Percentiles rank a stretch among this genome's conserved stretches.
Conservation (phyloP, 1,140 invertebrate genomes). For the Procambarus virginalis region DNA sequence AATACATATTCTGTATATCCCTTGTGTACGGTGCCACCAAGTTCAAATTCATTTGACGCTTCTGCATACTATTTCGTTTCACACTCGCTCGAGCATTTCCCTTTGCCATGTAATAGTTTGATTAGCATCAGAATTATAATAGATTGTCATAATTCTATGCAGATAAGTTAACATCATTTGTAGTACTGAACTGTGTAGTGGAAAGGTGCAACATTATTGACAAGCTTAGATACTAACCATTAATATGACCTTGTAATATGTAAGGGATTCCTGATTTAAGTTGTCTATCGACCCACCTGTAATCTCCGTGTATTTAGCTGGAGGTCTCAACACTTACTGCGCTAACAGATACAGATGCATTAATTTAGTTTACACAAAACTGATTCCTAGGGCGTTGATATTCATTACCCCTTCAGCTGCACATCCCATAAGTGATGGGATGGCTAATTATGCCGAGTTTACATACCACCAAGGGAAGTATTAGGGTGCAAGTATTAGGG, state of each 20-base stretch:
- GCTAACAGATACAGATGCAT: not conserved
- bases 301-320: not conserved
- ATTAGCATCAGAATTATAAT: not conserved
- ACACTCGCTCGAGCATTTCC: constrained; percentile 36
- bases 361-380: not conserved
- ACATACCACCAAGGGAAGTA: too few relatives aligned
- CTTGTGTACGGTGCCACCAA: constrained; percentile 54
- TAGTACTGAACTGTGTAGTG: constrained; percentile 1
- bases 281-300: constrained; percentile 30
- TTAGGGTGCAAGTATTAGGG: too few relatives aligned
- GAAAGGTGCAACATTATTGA: not conserved
- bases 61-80: constrained; percentile 13
- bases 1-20: constrained; percentile 26
- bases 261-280: constrained; percentile 9
- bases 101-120: constrained; percentile 12
- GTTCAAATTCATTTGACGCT: constrained; percentile 16
- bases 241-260: constrained; percentile 22
- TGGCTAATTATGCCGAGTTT: too few relatives aligned
- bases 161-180: not conserved
- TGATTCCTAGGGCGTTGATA: not conserved
- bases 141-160: not conserved
- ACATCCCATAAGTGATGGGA: too few relatives aligned
- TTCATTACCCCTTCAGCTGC: too few relatives aligned
- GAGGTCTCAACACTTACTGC: not conserved
- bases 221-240: not conserved